Conservation (phyloP, 2,888 invertebrate genomes). For the Opisthograptis luteolata region DNA sequence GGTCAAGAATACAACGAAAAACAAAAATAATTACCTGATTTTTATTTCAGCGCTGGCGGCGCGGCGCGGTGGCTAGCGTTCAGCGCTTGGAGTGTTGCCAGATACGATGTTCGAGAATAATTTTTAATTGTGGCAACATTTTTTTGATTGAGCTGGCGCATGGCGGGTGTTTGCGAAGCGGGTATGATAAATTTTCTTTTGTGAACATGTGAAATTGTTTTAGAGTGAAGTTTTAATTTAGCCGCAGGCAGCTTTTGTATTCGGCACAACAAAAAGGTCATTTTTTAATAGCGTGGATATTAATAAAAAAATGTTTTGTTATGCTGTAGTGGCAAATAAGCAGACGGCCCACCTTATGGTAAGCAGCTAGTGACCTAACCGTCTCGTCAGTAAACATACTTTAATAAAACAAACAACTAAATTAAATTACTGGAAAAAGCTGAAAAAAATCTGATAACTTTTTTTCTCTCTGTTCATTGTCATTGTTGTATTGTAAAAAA, state of each 20-base stretch:
- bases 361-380: too few species aligned
- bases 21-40: conserved; percentile 46
- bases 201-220: conserved; percentile 6
- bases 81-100: conserved; percentile 49
- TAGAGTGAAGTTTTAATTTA: neutral
- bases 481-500: too few species aligned
- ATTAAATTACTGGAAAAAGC: too few species aligned
- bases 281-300: too few species aligned
- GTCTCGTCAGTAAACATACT: too few species aligned
- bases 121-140: conserved; percentile 52
- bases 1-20: conserved; percentile 33
- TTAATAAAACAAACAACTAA: too few species aligned
- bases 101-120: conserved; percentile 35
- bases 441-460: too few species aligned
- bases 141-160: conserved; percentile 43
- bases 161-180: conserved; percentile 38
- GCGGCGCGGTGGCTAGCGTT: conserved; percentile 34
- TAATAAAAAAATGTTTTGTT: too few species aligned
- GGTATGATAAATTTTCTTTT: conserved; percentile 18
- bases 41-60: conserved; percentile 43
- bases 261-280: too few species aligned
- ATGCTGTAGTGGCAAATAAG: too few species aligned
- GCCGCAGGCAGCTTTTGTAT: neutral
- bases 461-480: too few species aligned
- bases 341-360: too few species aligned